A percentile compares a stretch with the other conserved stretches of the same genome.
These are phyloP conservation scores for Pseudotriccus pelzelni DNA, from an alignment of 2,797 vertebrate species.

Conservation along the genomic window DNA sequence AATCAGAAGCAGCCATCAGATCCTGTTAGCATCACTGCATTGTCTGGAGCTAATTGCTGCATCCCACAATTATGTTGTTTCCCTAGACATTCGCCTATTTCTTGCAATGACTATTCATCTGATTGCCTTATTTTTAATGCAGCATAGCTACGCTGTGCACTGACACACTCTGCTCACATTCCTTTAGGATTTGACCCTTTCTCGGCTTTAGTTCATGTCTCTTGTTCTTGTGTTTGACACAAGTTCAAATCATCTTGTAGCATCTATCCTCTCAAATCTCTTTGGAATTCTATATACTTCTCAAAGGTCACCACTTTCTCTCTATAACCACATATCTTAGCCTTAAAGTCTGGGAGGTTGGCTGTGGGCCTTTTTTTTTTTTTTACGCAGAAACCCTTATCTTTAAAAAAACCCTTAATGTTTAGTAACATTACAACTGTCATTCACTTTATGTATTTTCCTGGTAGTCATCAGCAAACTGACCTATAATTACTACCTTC, in stretches of 20 bases:
- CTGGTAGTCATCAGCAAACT: not conserved
- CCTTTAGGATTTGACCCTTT: constrained; percentile 41
- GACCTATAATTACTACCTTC: not conserved
- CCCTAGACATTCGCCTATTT: not conserved
- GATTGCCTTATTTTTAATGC: not conserved
- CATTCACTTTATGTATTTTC: not conserved
- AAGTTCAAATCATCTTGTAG: constrained; percentile 26
- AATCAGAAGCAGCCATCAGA: constrained; percentile 20
- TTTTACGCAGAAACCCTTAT: not conserved
- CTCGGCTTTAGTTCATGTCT: not conserved
- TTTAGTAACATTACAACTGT: not conserved
- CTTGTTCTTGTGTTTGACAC: constrained; percentile 28
- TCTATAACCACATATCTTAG: not conserved
- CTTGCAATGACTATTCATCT: not conserved
- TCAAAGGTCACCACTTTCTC: not conserved
- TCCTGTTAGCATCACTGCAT: not conserved
- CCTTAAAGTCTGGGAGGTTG: not conserved
- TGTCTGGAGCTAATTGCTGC: constrained; percentile 31
- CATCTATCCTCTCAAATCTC: not conserved
- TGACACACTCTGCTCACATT: not conserved
- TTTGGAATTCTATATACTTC: not conserved
- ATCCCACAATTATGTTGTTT: not conserved
- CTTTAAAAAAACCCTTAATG: not conserved
- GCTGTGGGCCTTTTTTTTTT: not conserved
- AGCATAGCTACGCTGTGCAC: not conserved